Evolutionary conservation across 2,797 vertebrate species (phyloP), one percentile per base, ranked within the genome.

Genomic region (Sebastes flavidus): DNA sequence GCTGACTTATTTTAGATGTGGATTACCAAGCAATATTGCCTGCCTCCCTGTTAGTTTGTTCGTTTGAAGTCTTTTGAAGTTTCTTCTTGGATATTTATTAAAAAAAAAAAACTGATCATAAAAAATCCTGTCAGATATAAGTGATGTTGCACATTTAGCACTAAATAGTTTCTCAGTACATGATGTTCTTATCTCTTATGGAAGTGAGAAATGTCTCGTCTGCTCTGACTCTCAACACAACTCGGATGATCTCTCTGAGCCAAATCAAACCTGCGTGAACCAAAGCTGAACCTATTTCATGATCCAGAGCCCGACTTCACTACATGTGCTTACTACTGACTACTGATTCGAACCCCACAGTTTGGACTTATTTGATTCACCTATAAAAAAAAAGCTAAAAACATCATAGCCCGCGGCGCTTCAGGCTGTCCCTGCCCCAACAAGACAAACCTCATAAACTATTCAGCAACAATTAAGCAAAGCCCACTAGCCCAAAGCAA

Each of bases 381-480:
- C 66, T 68, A 58, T 73, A 25, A 46, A 75, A 82, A 82, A 56
- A 5, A 32, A 42, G 42, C 16, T 67, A 27, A 78, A 83, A 82
- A 75, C 38, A 75, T 29, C 52, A 38, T n/a, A 52, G 84, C 78
- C 66, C 25, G 52, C 54, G 56, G 75, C 46, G 11, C 61, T 68
- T 42, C 55, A 59, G 63, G 67, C 62, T 73, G 82, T 68, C 75
- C 80, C 63, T 80, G 72, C 71, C 72, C 69, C 84, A 61, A 76
- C 82, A 87, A 84, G 81, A 86, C 65, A 86, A 90, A 91, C 73
- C 84, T 89, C 75, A 91, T 92, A 72, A 85, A 89, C 61, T 89
- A 90, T 91, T 93, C 83, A 91, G 78, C 71, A 82, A 88, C 86
- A 91, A 92, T 91, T 90, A 91, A 85, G 81, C 72, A 76, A 91